Evolutionary conservation across 64 coral and sea anemone species (phyloP), one percentile per base, ranked within the genome.

Genomic region (Acropora yongei): DNA sequence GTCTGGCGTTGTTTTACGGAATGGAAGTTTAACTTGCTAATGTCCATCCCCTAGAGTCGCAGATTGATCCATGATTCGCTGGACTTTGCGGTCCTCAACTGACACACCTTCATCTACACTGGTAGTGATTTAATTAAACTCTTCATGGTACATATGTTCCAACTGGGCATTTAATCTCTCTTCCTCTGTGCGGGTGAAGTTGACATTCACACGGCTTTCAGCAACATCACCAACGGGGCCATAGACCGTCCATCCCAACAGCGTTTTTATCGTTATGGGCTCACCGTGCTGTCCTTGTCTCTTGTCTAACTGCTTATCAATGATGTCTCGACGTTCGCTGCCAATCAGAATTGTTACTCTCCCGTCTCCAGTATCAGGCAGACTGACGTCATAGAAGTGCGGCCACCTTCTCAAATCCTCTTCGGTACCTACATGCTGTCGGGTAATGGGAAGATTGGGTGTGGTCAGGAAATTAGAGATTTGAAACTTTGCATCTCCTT

Each of bases 1-100:
- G 66, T 89, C 80, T 7, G 92, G 88, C 5, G 20, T 69, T 13
- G 91, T 85, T 46, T 97, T 41, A 49, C 88, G 87, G 20, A 97
- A 97, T 6, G 92, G 95, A 47, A 96, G 42, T 7, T 84, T 89
- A 18, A 94, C 7, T 43, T 94, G 87, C 67, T 94, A 94, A 40
- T 94, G 86, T 44, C 80, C 93, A 50, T 94, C 72, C 8, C 78
- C 80, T 42, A 89, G 18, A 13, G 58, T 83, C 5, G 71, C 87
- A 17, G 87, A 94, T 44, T 41, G 8, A 68, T 94, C 87, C 87
- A 94, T 94, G 5, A 94, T 77, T 30, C 51, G 11, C 0, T 69
- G 58, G 5, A 80, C 80, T 90, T 63, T 63, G 58, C 58, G 58
- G 0, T 63, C 58, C 58, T 18, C 58, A 63, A 63, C 7, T 8